Evolutionary conservation across 2,113 vertebrate genomes (phyloP).

Genomic region (Vidua macroura): DNA sequence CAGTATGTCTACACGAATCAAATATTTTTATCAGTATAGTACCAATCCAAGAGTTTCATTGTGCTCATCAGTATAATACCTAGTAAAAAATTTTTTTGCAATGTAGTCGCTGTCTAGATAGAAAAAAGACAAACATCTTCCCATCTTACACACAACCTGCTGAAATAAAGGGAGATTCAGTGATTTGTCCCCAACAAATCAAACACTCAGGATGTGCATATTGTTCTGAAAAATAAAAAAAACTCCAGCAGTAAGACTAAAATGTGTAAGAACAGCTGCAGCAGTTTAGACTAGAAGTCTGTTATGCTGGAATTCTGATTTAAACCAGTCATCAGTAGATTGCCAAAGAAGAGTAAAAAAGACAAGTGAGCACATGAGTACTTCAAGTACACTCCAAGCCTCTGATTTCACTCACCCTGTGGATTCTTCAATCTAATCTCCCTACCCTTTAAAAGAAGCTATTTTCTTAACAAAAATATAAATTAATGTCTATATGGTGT

Average conservation of each 20-base stretch:
- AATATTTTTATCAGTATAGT: background rate
- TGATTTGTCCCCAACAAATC: background rate
- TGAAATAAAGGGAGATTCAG: background rate
- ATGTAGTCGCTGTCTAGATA: background rate
- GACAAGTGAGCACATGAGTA: background rate
- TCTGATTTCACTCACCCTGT: background rate
- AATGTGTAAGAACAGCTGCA: background rate
- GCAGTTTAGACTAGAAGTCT: background rate
- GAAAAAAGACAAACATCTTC: background rate
- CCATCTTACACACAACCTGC: background rate
- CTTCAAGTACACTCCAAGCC: background rate
- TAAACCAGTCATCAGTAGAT: background rate
- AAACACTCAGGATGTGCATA: background rate
- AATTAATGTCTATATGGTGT: background rate
- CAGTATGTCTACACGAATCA: background rate
- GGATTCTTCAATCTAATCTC: background rate
- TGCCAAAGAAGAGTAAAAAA: background rate
- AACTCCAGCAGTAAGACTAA: background rate
- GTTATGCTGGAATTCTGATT: background rate
- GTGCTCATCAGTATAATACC: background rate
- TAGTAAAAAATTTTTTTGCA: background rate
- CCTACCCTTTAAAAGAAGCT: background rate
- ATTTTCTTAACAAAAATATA: background rate
- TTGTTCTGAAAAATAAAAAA: background rate
- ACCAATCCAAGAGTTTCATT: background rate